phyloP scores from a whole-genome alignment of 2,113 vertebrate genomes.

The Platichthys stellatus region DNA sequence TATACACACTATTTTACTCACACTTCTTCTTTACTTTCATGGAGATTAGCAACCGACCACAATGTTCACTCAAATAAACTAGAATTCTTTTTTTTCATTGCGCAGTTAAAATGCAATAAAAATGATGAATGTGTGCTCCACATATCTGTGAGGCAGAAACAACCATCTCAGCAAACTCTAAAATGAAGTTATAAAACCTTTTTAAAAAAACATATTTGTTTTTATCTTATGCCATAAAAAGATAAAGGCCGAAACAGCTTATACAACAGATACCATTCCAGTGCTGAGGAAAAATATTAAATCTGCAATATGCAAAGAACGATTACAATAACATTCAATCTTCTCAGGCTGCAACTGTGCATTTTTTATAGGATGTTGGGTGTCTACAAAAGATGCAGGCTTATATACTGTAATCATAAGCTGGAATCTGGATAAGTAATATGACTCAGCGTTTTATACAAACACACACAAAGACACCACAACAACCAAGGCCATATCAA shows the following conservation, averaged over 20 bases:
- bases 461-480: constrained; percentile 24
- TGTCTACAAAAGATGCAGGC: no score
- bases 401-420: background rate
- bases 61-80: constrained; percentile 4
- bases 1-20: constrained; percentile 28
- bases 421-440: constrained; percentile 23
- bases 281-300: constrained; percentile 16
- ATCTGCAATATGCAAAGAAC: constrained; percentile 35
- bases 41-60: background rate
- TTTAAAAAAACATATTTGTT: constrained; percentile 17
- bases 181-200: constrained; percentile 22
- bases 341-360: background rate
- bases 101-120: constrained; percentile 18
- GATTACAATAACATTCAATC: constrained; percentile 31
- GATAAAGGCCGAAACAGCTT: constrained; percentile 23
- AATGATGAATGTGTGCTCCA: constrained; percentile 11
- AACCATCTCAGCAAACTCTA: background rate
- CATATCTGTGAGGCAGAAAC: background rate
- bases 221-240: constrained; percentile 36
- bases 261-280: background rate
- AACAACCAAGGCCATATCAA: constrained; percentile 45
- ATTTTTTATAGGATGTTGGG: constrained; percentile 22
- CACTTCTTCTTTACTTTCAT: constrained; percentile 7
- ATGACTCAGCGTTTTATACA: constrained; percentile 38
- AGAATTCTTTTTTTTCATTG: background rate